Evolutionary conservation across 2,113 vertebrate genomes (phyloP).

Genomic region (Microtus oregoni): DNA sequence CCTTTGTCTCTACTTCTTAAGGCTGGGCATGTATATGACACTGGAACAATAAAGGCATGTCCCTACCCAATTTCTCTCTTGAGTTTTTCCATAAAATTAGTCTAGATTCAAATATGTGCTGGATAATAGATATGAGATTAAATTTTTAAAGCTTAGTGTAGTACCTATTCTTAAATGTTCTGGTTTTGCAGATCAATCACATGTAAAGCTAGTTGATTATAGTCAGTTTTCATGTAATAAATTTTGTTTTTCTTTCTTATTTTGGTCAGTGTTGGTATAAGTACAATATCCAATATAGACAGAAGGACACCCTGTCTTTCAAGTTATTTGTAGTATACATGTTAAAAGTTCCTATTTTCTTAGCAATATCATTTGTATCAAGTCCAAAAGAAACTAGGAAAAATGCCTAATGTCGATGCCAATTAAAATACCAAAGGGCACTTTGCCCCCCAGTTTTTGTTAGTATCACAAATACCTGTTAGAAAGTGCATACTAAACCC

Average conservation of each 20-base stretch:
- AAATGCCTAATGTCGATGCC: not conserved
- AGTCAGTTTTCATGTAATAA: not conserved
- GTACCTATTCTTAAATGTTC: not conserved
- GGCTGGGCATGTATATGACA: not conserved
- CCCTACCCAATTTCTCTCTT: not conserved
- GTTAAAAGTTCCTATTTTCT: not conserved
- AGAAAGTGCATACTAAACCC: not conserved
- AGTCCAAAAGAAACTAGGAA: not conserved
- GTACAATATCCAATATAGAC: not conserved
- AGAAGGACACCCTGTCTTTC: not conserved
- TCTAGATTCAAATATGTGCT: not conserved
- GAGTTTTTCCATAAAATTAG: not conserved
- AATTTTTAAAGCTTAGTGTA: not conserved
- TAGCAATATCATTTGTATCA: not conserved
- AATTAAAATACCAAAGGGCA: not conserved
- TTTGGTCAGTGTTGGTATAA: not conserved
- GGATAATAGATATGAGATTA: not conserved
- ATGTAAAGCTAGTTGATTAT: not conserved
- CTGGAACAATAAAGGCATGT: not conserved
- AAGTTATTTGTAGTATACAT: not conserved
- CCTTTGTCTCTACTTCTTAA: conserved; percentile 34
- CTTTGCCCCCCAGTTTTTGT: not conserved
- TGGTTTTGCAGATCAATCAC: not conserved
- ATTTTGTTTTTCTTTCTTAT: not conserved
- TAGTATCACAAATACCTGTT: not conserved